Evolutionary conservation across 1,140 invertebrate species (phyloP).

Genomic region (Bombus vancouverensis): DNA sequence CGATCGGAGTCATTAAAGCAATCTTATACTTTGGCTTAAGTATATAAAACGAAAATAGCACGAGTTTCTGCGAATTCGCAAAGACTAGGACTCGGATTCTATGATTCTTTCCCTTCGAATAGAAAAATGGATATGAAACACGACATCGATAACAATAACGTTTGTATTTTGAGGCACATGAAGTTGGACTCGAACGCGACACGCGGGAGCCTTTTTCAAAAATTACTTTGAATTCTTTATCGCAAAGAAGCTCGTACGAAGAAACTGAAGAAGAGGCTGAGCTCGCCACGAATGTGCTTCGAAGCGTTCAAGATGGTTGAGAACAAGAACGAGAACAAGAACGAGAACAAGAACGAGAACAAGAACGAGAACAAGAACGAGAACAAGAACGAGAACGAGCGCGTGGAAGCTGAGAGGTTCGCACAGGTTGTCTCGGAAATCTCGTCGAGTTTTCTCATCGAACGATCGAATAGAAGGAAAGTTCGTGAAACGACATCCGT

Average conservation of each 20-base stretch:
- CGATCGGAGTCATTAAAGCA: not conserved
- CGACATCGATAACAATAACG: conserved; percentile 5
- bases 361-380: conserved; percentile 8
- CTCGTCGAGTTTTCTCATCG: not conserved
- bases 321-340: conserved; percentile 36
- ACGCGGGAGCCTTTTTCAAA: conserved; percentile 38
- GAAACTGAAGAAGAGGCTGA: conserved; percentile 48
- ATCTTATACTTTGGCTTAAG: conserved; percentile 4
- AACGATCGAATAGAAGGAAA: not conserved
- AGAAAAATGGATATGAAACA: conserved; percentile 18
- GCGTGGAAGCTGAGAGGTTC: conserved; percentile 62
- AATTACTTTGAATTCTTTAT: conserved; percentile 55
- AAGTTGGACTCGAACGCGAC: conserved; percentile 56
- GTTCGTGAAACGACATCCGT: not conserved
- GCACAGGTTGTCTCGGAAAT: conserved; percentile 17
- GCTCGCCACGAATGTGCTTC: conserved; percentile 5
- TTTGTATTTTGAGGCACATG: conserved; percentile 64
- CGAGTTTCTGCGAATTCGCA: not conserved
- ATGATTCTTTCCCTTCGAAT: not conserved
- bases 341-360: conserved; percentile 26
- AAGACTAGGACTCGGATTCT: not conserved
- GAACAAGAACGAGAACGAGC: conserved; percentile 20
- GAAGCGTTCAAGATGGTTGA: conserved; percentile 44
- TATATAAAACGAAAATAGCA: not conserved
- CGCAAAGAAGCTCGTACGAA: conserved; percentile 57